A percentile compares a stretch with the other conserved stretches of the same genome.
Evolutionary conservation across 2,113 vertebrate genomes (phyloP).

Genomic region (Scomber scombrus): DNA sequence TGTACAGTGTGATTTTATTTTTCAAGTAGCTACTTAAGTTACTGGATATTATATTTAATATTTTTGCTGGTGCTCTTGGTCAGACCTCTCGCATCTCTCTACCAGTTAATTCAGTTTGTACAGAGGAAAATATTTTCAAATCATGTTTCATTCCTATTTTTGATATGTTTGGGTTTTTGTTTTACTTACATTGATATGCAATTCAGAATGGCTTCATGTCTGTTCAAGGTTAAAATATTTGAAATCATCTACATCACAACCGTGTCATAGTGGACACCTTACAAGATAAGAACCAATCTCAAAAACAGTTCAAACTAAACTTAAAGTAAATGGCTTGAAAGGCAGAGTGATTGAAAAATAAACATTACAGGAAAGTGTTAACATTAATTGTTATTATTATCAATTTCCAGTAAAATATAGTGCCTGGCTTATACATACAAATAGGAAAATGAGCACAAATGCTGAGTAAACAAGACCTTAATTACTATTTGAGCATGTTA

Average conservation of each 20-base stretch:
- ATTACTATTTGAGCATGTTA: slow-evolving; percentile 11
- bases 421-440: slow-evolving; percentile 8
- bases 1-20: slow-evolving; percentile 85
- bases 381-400: slow-evolving; percentile 12
- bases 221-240: slow-evolving; percentile 4
- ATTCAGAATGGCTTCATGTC: slow-evolving; percentile 37
- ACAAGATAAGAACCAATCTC: neutral
- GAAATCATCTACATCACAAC: slow-evolving; percentile 13
- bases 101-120: slow-evolving; percentile 75
- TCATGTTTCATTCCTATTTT: slow-evolving; percentile 53
- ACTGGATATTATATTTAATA: slow-evolving; percentile 78
- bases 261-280: slow-evolving; percentile 1
- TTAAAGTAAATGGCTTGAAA: slow-evolving; percentile 12
- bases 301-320: neutral
- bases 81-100: slow-evolving; percentile 63
- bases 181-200: slow-evolving; percentile 44
- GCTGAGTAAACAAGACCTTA: slow-evolving; percentile 15
- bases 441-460: slow-evolving; percentile 14
- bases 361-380: slow-evolving; percentile 7
- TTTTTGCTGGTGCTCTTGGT: slow-evolving; percentile 80
- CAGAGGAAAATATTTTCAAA: slow-evolving; percentile 79
- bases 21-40: slow-evolving; percentile 46
- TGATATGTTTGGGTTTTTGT: slow-evolving; percentile 33
- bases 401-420: slow-evolving; percentile 22
- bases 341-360: slow-evolving; percentile 12